Evolutionary conservation across 1,140 invertebrate species (phyloP).

Genomic region (Lutraria rhynchaena): DNA sequence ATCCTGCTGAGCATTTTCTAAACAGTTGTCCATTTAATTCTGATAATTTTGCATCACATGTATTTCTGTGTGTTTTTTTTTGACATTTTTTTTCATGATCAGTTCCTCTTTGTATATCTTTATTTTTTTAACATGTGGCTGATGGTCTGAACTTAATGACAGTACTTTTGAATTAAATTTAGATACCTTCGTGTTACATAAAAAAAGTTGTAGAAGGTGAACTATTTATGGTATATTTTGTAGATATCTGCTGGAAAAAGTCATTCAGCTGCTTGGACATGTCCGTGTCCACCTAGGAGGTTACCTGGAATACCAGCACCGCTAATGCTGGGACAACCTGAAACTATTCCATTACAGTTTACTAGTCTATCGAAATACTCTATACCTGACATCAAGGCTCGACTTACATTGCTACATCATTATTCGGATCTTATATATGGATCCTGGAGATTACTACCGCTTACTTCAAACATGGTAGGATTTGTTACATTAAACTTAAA

Average conservation of each 20-base stretch:
- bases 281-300: slow-evolving; percentile 83
- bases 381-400: slow-evolving; percentile 84
- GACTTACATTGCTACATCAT: slow-evolving; percentile 85
- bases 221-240: slow-evolving; percentile 24
- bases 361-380: slow-evolving; percentile 83
- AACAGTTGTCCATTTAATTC: too few species aligned
- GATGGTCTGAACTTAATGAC: too few species aligned
- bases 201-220: too few species aligned
- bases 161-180: too few species aligned
- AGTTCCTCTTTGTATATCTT: too few species aligned
- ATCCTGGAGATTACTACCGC: slow-evolving; percentile 86
- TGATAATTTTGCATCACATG: too few species aligned
- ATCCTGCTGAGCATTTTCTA: too few species aligned
- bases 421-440: slow-evolving; percentile 87
- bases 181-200: too few species aligned
- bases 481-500: too few species aligned
- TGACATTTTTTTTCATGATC: too few species aligned
- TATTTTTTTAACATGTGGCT: too few species aligned
- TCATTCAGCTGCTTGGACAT: slow-evolving; percentile 87
- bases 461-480: slow-evolving; percentile 76
- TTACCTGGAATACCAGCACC: slow-evolving; percentile 83
- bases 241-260: slow-evolving; percentile 86
- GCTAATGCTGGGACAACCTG: slow-evolving; percentile 84
- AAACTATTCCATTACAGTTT: slow-evolving; percentile 85
- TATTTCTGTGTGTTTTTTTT: too few species aligned